Conservation (phyloP, 2,888 invertebrate species). For the Andrena bucephala region DNA sequence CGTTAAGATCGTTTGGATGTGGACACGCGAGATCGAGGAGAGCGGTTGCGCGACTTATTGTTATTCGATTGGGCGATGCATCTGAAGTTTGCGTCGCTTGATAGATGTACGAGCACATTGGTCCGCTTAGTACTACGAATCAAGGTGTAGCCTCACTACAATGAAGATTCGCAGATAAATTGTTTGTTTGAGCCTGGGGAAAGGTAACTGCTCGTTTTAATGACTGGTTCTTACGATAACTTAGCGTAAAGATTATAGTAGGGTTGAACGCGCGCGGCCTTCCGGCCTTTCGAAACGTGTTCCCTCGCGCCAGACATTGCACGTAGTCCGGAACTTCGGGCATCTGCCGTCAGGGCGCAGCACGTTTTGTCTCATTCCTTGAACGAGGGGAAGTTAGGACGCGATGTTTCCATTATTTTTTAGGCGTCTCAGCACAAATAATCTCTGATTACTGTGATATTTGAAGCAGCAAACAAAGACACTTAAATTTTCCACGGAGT, state of each 20-base stretch:
- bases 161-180: constrained; percentile 29
- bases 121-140: not conserved
- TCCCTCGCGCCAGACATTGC: constrained; percentile 69
- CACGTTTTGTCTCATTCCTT: constrained; percentile 57
- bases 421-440: not conserved
- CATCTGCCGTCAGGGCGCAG: constrained; percentile 65
- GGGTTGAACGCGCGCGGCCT: constrained; percentile 67
- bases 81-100: constrained; percentile 13
- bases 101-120: not conserved
- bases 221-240: constrained; percentile 64
- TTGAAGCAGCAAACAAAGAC: not conserved
- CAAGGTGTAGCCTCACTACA: constrained; percentile 10
- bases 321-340: constrained; percentile 52
- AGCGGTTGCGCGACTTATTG: constrained; percentile 29
- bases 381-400: constrained; percentile 30
- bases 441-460: not conserved
- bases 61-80: constrained; percentile 25
- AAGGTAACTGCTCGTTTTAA: constrained; percentile 52
- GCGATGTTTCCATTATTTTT: not conserved
- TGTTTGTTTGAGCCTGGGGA: constrained; percentile 44
- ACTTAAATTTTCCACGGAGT: not conserved
- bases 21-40: not conserved
- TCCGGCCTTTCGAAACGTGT: constrained; percentile 71
- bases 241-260: constrained; percentile 66
- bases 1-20: not conserved